Conservation (phyloP, 2,797 vertebrate genomes). For the Cynopterus sphinx region DNA sequence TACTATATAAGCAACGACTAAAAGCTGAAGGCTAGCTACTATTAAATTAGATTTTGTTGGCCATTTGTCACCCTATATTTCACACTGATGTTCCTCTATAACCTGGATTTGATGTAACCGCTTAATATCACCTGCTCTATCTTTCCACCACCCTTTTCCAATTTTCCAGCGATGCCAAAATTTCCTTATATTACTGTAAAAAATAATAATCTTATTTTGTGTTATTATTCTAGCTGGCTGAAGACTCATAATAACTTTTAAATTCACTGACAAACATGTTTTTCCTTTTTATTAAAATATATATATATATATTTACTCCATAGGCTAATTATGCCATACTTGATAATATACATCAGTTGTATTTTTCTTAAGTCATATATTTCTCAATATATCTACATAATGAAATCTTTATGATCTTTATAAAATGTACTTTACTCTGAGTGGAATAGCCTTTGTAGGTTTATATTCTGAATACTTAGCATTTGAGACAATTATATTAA, state of each 20-base stretch:
- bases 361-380: not conserved
- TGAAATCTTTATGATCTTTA: not conserved
- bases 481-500: not conserved
- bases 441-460: not conserved
- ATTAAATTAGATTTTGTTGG: not conserved
- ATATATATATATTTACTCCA: not conserved
- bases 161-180: not conserved
- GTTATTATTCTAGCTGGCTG: not conserved
- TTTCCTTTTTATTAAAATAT: not conserved
- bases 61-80: not conserved
- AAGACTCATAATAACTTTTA: not conserved
- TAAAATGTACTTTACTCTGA: not conserved
- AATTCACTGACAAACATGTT: not conserved
- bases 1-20: not conserved
- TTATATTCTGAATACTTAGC: not conserved
- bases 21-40: not conserved
- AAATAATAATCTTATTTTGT: not conserved
- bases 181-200: not conserved
- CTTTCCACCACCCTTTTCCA: not conserved
- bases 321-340: not conserved
- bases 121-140: accelerated
- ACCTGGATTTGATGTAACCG: not conserved
- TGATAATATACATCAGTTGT: not conserved
- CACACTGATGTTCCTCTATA: not conserved
- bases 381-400: not conserved